Evolutionary conservation across 2,888 invertebrate genomes (phyloP).

Genomic region (Cheilosia impressa): DNA sequence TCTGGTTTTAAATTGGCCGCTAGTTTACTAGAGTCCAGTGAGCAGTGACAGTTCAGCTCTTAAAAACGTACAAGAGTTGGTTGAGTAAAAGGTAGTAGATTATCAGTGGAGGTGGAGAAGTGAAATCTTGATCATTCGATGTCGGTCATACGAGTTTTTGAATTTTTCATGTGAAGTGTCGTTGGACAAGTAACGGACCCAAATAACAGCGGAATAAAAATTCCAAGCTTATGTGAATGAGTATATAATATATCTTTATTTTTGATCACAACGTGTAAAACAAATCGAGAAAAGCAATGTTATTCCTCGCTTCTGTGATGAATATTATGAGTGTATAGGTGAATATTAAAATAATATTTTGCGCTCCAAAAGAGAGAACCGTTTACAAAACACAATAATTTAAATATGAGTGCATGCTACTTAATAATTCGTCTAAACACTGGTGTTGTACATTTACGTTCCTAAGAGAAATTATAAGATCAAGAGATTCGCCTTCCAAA

Average conservation of each 20-base stretch:
- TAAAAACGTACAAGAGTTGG: too few relatives aligned
- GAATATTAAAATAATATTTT: slow-evolving; percentile 25
- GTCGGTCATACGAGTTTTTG: too few relatives aligned
- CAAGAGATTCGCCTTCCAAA: background rate
- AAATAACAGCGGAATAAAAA: background rate
- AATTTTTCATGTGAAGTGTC: too few relatives aligned
- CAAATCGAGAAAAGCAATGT: slow-evolving; percentile 27
- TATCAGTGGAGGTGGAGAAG: too few relatives aligned
- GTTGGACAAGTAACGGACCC: too few relatives aligned
- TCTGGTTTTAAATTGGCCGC: too few relatives aligned
- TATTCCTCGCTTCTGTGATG: slow-evolving; percentile 34
- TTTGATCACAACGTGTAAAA: slow-evolving; percentile 64
- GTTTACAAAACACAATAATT: slow-evolving; percentile 29
- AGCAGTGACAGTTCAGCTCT: too few relatives aligned
- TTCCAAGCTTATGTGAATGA: slow-evolving; percentile 16
- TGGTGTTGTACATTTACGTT: slow-evolving; percentile 48
- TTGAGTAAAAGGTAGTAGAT: too few relatives aligned
- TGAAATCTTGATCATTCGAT: too few relatives aligned
- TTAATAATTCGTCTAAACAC: background rate
- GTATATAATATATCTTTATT: slow-evolving; percentile 28
- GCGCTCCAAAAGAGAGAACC: slow-evolving; percentile 63
- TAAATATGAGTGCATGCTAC: slow-evolving; percentile 61
- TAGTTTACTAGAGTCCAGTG: too few relatives aligned
- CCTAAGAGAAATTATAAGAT: slow-evolving; percentile 30
- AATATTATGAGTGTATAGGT: slow-evolving; percentile 32